Evolutionary conservation across 1,140 invertebrate species (phyloP).

Genomic region (Drosophila ficusphila): DNA sequence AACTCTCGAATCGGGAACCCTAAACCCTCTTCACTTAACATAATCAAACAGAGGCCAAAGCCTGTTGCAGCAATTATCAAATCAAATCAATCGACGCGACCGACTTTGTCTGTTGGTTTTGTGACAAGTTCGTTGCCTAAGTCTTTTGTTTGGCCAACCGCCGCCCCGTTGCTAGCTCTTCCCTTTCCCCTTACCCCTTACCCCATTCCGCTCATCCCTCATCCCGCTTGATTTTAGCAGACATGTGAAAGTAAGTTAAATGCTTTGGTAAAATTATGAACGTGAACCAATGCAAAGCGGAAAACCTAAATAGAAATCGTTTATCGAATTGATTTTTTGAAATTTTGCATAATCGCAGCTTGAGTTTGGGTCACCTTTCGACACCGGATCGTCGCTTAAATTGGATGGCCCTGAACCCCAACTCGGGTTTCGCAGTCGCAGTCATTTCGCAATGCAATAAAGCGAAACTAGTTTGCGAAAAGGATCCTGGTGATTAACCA

Average conservation of each 20-base stretch:
- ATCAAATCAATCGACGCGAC: conserved; percentile 62
- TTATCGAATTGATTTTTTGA: conserved; percentile 52
- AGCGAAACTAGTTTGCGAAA: conserved; percentile 50
- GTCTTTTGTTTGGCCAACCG: conserved; percentile 68
- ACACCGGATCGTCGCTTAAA: conserved; percentile 19
- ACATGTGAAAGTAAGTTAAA: conserved; percentile 77
- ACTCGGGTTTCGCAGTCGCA: conserved; percentile 23
- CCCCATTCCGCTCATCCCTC: not conserved
- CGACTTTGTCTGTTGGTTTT: conserved; percentile 62
- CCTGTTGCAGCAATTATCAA: conserved; percentile 71
- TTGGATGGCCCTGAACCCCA: conserved; percentile 46
- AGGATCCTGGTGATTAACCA: conserved; percentile 24
- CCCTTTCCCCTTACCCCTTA: too few species aligned
- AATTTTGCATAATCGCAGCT: conserved; percentile 44
- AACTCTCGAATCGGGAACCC: not conserved
- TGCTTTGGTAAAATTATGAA: conserved; percentile 63
- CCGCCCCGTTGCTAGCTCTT: not conserved
- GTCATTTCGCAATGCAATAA: conserved; percentile 36
- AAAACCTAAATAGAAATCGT: conserved; percentile 79
- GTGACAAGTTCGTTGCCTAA: conserved; percentile 78
- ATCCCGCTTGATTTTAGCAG: conserved; percentile 18
- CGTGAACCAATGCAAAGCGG: conserved; percentile 72
- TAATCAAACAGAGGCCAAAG: conserved; percentile 61
- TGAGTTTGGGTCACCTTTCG: conserved; percentile 51
- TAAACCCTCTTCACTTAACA: conserved; percentile 38